These are phyloP conservation scores for Sarcophaga carnaria DNA, from an alignment of 2,888 invertebrate species.

Conservation along the genomic window DNA sequence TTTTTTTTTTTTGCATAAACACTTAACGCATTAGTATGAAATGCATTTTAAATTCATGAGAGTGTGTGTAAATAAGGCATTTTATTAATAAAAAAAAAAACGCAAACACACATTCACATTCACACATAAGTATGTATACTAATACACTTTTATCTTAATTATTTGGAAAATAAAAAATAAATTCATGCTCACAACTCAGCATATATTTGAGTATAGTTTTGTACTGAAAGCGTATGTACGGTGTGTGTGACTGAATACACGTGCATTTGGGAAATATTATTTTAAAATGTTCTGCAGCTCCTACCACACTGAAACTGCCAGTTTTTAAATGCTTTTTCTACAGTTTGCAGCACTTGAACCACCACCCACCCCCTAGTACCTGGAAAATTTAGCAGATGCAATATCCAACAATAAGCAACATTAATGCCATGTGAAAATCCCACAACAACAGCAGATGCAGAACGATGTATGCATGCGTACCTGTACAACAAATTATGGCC, in stretches of 20 bases:
- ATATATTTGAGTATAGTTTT: not conserved
- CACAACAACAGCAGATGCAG: conserved; percentile 71
- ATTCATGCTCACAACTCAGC: not conserved
- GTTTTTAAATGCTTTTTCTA: not conserved
- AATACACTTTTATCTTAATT: not conserved
- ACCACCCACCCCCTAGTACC: conserved; percentile 49
- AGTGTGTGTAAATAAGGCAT: conserved; percentile 42
- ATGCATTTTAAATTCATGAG: conserved; percentile 45
- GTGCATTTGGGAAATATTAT: conserved; percentile 38
- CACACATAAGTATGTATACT: not conserved
- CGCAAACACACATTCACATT: not conserved
- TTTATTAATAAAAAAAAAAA: conserved; percentile 10
- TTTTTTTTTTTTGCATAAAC: not conserved
- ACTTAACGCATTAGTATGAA: conserved; percentile 23
- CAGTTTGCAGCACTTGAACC: not conserved
- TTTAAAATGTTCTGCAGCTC: conserved; percentile 13
- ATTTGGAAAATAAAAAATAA: not conserved
- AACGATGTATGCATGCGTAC: conserved; percentile 31
- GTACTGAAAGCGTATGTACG: not conserved
- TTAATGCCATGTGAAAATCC: conserved; percentile 68
- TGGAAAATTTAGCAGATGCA: conserved; percentile 54
- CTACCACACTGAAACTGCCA: not conserved
- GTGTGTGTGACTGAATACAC: conserved; percentile 4
- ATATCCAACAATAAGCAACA: conserved; percentile 51
- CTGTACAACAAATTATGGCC: conserved; percentile 21